Evolutionary conservation across 23 tunicate genomes (phyloP).

Genomic region (Ciona savignyi): DNA sequence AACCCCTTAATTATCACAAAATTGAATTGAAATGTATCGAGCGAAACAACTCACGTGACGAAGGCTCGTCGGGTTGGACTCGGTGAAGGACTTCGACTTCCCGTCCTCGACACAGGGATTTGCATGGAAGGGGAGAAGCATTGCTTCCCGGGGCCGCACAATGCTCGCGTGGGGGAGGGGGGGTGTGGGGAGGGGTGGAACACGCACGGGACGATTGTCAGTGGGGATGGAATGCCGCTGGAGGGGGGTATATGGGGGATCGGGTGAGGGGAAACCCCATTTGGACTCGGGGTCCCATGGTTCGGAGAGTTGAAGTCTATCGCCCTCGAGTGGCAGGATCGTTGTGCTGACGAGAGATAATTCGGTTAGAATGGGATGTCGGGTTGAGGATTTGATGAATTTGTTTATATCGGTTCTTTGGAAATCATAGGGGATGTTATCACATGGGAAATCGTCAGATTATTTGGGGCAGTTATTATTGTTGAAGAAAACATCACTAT

Average conservation of each 20-base stretch:
- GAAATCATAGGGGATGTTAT: too few relatives aligned
- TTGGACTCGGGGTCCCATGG: slow-evolving; percentile 24
- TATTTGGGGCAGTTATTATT: too few relatives aligned
- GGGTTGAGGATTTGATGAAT: too few relatives aligned
- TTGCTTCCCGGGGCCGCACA: slow-evolving; percentile 69
- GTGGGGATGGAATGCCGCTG: slow-evolving; percentile 72
- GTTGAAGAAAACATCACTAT: too few relatives aligned
- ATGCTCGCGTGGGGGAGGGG: slow-evolving; percentile 68
- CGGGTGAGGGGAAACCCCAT: slow-evolving; percentile 20
- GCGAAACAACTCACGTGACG: slow-evolving; percentile 63
- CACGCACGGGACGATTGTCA: slow-evolving; percentile 38
- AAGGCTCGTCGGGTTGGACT: slow-evolving; percentile 77
- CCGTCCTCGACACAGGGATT: slow-evolving; percentile 41
- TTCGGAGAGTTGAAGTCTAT: slow-evolving; percentile 47
- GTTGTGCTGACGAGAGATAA: slow-evolving; percentile 13
- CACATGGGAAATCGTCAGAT: too few relatives aligned
- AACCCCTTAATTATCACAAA: too few relatives aligned
- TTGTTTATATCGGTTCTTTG: too few relatives aligned
- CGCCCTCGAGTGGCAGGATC: slow-evolving; percentile 30
- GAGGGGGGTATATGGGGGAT: slow-evolving; percentile 4
- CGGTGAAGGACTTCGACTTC: slow-evolving; percentile 83
- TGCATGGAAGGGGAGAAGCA: slow-evolving; percentile 92
- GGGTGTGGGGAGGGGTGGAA: slow-evolving; percentile 54
- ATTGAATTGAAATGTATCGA: too few relatives aligned
- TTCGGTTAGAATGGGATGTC: too few relatives aligned